Conservation (phyloP, 1,140 invertebrate genomes). For the Bombyx mandarina region DNA sequence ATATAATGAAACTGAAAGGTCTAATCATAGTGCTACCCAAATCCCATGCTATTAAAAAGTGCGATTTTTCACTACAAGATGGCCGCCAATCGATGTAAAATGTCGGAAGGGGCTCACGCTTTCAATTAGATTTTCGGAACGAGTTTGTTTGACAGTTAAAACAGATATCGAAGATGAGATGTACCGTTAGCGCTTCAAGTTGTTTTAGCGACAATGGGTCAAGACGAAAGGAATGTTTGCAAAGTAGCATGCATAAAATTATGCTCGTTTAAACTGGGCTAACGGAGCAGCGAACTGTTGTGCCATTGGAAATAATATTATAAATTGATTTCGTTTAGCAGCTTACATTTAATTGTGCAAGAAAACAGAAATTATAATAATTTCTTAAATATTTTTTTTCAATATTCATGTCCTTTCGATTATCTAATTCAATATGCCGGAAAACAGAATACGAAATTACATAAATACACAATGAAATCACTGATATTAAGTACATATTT, state of each 20-base stretch:
- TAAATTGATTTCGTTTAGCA: not conserved
- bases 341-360: not conserved
- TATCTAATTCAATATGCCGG: too few relatives aligned
- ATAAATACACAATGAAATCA: too few relatives aligned
- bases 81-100: conserved; percentile 11
- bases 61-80: conserved; percentile 17
- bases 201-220: conserved; percentile 40
- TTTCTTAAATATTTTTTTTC: too few relatives aligned
- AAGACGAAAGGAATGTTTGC: conserved; percentile 17
- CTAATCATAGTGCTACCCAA: conserved; percentile 21
- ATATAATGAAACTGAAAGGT: conserved; percentile 19
- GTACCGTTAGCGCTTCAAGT: conserved; percentile 47
- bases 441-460: too few relatives aligned
- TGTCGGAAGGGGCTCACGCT: conserved; percentile 22
- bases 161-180: conserved; percentile 25
- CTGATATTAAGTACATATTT: too few relatives aligned
- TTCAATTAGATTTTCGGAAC: too few relatives aligned
- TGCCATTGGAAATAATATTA: not conserved
- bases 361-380: too few relatives aligned
- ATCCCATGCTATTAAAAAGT: conserved; percentile 30
- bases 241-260: conserved; percentile 21
- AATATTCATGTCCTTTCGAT: too few relatives aligned
- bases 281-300: conserved; percentile 18
- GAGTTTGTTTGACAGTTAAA: conserved; percentile 14
- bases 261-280: conserved; percentile 21